Evolutionary conservation across 2,797 vertebrate species (phyloP).

Genomic region (Arnoldichthys spilopterus): DNA sequence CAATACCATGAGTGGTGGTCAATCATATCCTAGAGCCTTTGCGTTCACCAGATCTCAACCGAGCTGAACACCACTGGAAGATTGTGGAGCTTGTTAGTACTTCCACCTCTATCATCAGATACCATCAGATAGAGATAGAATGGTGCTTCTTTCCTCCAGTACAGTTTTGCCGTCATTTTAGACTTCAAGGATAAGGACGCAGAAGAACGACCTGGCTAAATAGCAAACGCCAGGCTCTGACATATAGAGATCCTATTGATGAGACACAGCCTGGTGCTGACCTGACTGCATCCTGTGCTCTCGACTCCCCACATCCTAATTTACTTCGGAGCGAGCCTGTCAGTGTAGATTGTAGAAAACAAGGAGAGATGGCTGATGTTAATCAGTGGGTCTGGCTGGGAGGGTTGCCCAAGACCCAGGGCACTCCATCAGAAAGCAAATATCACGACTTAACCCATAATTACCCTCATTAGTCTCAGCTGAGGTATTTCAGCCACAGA

Average conservation of each 20-base stretch:
- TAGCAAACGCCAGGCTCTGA: not conserved
- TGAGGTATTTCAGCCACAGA: not conserved
- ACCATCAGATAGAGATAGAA: too few relatives aligned
- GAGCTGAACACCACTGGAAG: not conserved
- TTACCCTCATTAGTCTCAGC: constrained; percentile 71
- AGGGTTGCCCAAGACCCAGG: constrained; percentile 61
- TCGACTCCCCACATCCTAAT: constrained; percentile 11
- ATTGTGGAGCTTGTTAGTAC: not conserved
- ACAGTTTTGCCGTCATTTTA: too few relatives aligned
- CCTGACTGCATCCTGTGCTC: constrained; percentile 4
- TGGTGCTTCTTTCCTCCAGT: too few relatives aligned
- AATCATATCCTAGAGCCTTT: not conserved
- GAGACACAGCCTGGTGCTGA: not conserved
- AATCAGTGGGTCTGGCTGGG: constrained; percentile 64
- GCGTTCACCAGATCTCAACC: not conserved
- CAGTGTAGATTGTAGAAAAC: constrained; percentile 27
- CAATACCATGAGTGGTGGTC: not conserved
- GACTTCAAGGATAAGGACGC: not conserved
- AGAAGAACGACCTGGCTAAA: not conserved
- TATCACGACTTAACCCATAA: constrained; percentile 67
- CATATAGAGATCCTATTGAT: not conserved
- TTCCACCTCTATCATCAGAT: not conserved
- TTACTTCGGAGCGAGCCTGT: constrained; percentile 22
- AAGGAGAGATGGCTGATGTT: constrained; percentile 70
- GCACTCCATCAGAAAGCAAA: constrained; percentile 70